These are phyloP conservation scores for Chironex yamaguchii DNA, from an alignment of 30 jellyfish, hydroid and myxozoan genomes.

Conservation along the genomic window DNA sequence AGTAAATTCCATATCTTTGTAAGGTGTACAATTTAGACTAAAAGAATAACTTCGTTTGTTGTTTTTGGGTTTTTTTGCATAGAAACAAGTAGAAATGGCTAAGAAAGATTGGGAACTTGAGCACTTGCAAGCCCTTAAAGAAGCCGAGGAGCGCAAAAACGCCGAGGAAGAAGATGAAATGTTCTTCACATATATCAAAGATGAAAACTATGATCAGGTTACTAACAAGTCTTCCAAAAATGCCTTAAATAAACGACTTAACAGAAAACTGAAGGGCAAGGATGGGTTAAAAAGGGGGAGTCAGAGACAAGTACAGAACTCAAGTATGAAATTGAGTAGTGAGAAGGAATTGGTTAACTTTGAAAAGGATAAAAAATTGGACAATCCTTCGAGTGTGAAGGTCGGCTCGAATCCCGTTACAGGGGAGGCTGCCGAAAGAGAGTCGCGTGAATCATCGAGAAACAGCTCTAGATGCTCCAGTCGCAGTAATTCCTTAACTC, in stretches of 20 bases:
- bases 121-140: slow-evolving; percentile 93
- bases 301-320: no score
- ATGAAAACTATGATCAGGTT: slow-evolving; percentile 90
- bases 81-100: slow-evolving; percentile 79
- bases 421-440: no score
- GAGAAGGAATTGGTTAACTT: no score
- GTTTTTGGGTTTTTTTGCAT: no score
- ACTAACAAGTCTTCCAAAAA: no score
- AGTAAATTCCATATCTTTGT: no score
- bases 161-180: slow-evolving; percentile 98
- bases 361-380: no score
- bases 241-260: not conserved
- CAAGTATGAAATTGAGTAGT: no score
- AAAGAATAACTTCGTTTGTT: no score
- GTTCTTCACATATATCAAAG: slow-evolving; percentile 94
- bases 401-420: no score
- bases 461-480: slow-evolving; percentile 55
- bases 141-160: slow-evolving; percentile 95
- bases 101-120: slow-evolving; percentile 98
- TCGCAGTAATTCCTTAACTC: slow-evolving; percentile 58
- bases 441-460: slow-evolving; percentile 51
- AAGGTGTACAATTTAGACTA: no score
- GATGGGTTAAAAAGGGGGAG: slow-evolving; percentile 3
- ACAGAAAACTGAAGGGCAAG: slow-evolving; percentile 13
- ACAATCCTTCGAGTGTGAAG: no score